Evolutionary conservation across 2,888 invertebrate genomes (phyloP).

Genomic region (Sabatieria punctata): DNA sequence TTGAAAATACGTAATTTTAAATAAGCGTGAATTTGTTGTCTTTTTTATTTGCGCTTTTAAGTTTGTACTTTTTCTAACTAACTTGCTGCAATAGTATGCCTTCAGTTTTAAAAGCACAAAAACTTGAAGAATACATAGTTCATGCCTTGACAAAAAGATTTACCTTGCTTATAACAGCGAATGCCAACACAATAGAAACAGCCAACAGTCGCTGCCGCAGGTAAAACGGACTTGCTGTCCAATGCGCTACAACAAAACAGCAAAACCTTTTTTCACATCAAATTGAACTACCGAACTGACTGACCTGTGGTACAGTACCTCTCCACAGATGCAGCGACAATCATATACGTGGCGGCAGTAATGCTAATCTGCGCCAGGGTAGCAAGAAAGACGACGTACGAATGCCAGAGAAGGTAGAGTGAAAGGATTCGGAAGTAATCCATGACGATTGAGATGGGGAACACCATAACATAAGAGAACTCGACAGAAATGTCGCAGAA

Average conservation of each 20-base stretch:
- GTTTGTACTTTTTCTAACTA: no score
- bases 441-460: constrained; percentile 11
- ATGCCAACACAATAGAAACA: neutral
- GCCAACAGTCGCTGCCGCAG: neutral
- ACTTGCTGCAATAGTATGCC: no score
- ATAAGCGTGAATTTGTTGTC: no score
- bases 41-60: no score
- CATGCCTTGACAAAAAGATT: no score
- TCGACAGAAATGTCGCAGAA: neutral
- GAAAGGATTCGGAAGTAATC: constrained; percentile 15
- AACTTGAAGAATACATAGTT: no score
- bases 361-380: constrained; percentile 16
- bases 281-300: constrained; percentile 9
- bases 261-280: constrained; percentile 9
- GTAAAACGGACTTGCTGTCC: neutral
- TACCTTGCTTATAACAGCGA: neutral
- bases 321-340: constrained; percentile 21
- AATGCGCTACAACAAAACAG: neutral
- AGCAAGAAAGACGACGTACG: constrained; percentile 16
- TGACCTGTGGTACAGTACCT: constrained; percentile 15
- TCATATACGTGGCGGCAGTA: constrained; percentile 17
- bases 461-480: neutral
- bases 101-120: no score
- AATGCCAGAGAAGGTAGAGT: constrained; percentile 17
- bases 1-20: no score